Base-by-base conservation (phyloP, 2,113 vertebrate genomes). In the Paralichthys olivaceus region DNA sequence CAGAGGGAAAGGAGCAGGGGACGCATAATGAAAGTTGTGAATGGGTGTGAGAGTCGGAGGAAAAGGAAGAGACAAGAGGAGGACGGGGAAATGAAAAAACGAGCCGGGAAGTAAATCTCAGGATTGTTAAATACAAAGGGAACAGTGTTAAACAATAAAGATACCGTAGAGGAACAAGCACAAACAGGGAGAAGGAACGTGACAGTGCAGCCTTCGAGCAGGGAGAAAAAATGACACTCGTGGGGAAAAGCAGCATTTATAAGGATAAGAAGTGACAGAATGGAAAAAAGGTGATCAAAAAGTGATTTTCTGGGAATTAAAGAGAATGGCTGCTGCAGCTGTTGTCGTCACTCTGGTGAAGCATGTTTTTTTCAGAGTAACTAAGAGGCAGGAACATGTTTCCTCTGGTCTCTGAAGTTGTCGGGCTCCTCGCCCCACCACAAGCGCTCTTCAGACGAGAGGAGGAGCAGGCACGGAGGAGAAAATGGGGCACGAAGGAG, bases 401-500 rank as follows among this genome's bases (percentile, higher is more conserved):
- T 86, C 64, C 66, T 87, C 75, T 54, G 17, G 69, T 84, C 75
- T 87, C 76, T 80, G 76, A 87, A 75, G 74, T 80, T 79, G 67
- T 84, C 84, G 77, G 60, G 62, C 64, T 71, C 71, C 65, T 71
- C 77, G 11, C 58, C 68, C 54, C 79, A 72, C 66, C 74, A 75
- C 72, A 75, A 80, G 74, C 32, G 77, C 80, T 90, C 75, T 4
- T 40, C 51, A 84, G 74, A 90, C 75, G 69, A 85, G 90, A 89
- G 87, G 79, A 73, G 82, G 74, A 87, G 80, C 78, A 83, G 75
- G 74, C 65, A 72, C 67, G 4, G 62, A 67, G 64, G 74, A 62
- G 82, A 86, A 88, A 89, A 83, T 85, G 84, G 87, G 75, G 78
- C 89, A 90, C 70, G 84, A 86, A 73, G 68, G 68, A 77, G 75